Evolutionary conservation across 64 coral and sea anemone species (phyloP).

Genomic region (Cladopsammia gracilis): DNA sequence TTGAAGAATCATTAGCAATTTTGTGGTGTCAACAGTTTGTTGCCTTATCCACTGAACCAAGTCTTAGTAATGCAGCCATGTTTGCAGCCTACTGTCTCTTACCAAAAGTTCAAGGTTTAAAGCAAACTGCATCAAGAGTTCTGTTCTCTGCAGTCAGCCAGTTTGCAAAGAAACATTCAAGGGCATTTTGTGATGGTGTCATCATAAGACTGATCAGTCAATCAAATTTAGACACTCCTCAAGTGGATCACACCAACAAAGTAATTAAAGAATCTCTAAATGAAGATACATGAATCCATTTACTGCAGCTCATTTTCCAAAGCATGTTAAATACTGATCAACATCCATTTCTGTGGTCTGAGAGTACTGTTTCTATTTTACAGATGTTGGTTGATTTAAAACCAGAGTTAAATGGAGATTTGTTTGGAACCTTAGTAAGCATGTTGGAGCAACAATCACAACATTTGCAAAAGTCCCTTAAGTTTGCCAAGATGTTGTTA

Average conservation of each 20-base stretch:
- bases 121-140: constrained; percentile 61
- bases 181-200: constrained; percentile 77
- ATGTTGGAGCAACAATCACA: constrained; percentile 62
- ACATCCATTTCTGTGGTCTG: constrained; percentile 29
- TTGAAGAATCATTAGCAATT: constrained; percentile 53
- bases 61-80: constrained; percentile 65
- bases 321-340: not conserved
- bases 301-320: constrained; percentile 33
- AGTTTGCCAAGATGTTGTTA: constrained; percentile 85
- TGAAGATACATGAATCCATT: constrained; percentile 43
- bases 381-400: constrained; percentile 81
- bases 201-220: constrained; percentile 19
- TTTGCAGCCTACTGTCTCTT: constrained; percentile 76
- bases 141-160: constrained; percentile 15
- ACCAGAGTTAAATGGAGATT: constrained; percentile 36
- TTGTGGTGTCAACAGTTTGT: constrained; percentile 73
- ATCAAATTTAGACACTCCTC: constrained; percentile 46
- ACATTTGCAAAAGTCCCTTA: constrained; percentile 73
- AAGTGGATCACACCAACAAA: constrained; percentile 75
- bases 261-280: constrained; percentile 69
- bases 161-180: constrained; percentile 86
- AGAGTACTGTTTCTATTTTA: constrained; percentile 67
- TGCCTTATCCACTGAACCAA: constrained; percentile 67
- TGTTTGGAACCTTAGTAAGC: constrained; percentile 49
- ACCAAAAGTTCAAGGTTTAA: constrained; percentile 48